Evolutionary conservation across 2,113 vertebrate species (phyloP), one percentile per base, ranked within the genome.

Genomic region (Colinus virginianus): DNA sequence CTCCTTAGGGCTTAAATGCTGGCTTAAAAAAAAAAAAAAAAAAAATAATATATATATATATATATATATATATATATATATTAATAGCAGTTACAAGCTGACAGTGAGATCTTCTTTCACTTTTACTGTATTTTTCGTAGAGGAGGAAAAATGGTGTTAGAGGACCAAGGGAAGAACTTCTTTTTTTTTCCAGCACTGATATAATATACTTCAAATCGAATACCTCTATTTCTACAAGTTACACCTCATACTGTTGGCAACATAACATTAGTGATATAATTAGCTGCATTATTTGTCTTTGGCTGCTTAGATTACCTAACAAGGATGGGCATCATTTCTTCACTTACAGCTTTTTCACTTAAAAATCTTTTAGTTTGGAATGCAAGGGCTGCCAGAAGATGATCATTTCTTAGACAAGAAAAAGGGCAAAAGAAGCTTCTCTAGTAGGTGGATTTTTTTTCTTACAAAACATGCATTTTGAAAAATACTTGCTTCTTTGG

Each of bases 1-100:
- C 34, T 93, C 90, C 81, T 94, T 83, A 56, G 71, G 84, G 71
- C 59, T 82, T 89, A 62, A 88, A 90, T 69, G 48, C 92, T 86
- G 59, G 46, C 0, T 34, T 40, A 40, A 40, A 40, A 40, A 40
- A 40, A 40, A 40, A 11, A 36, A 36, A 36, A 36, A 36, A 8
- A 36, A 36, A 8, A 36, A 36, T 36, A 36, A 36, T 36, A 8
- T 8, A 40, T 40, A 40, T 40, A 40, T 13, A 13, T 40, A 40
- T 40, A 40, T 38, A 38, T 38, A 9, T 38, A 9, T 38, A 40
- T 40, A 40, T 40, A 40, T 12, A 40, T 40, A 40, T 40, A 40
- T 40, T 40, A 40, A 72, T 36, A 72, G 34, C 4, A 4, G 45
- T 85, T 90, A 38, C 59, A 82, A 79, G 26, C 45, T 79, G 42